Percentiles rank a stretch among this genome's conserved stretches.
Evolutionary conservation across 2,113 vertebrate species (phyloP).

Genomic region (Pristiophorus japonicus): DNA sequence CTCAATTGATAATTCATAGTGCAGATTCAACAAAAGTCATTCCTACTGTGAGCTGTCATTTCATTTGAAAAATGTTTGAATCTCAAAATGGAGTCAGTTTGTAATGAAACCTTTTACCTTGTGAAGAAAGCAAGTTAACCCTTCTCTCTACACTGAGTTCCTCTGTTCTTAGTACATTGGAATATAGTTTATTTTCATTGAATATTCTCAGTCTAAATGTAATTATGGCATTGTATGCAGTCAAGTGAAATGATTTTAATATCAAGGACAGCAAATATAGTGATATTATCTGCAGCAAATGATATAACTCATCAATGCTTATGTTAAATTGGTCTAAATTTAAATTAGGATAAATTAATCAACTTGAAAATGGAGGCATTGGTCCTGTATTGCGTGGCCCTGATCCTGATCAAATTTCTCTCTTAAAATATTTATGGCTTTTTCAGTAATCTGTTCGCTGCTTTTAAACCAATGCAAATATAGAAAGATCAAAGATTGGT

Average conservation of each 20-base stretch:
- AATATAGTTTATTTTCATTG: background rate
- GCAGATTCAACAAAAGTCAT: background rate
- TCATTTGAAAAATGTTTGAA: slow-evolving; percentile 31
- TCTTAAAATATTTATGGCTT: slow-evolving; percentile 27
- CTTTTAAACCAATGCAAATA: slow-evolving; percentile 5
- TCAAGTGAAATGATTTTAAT: background rate
- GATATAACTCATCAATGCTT: background rate
- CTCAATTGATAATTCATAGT: background rate
- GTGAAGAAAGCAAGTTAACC: background rate
- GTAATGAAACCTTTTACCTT: background rate
- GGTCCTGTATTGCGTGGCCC: background rate
- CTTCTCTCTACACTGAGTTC: background rate
- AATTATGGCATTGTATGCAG: background rate
- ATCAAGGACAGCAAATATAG: background rate
- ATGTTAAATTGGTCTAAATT: background rate
- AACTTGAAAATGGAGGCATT: background rate
- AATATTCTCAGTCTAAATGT: background rate
- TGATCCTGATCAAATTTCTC: background rate
- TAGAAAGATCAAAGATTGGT: background rate
- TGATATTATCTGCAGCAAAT: background rate
- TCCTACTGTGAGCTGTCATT: background rate
- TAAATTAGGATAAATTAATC: background rate
- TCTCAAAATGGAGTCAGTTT: background rate
- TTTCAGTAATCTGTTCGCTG: background rate
- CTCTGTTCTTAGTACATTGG: background rate